These are phyloP conservation scores for Melospiza georgiana DNA, from an alignment of 2,113 vertebrate genomes.

Conservation along the genomic window DNA sequence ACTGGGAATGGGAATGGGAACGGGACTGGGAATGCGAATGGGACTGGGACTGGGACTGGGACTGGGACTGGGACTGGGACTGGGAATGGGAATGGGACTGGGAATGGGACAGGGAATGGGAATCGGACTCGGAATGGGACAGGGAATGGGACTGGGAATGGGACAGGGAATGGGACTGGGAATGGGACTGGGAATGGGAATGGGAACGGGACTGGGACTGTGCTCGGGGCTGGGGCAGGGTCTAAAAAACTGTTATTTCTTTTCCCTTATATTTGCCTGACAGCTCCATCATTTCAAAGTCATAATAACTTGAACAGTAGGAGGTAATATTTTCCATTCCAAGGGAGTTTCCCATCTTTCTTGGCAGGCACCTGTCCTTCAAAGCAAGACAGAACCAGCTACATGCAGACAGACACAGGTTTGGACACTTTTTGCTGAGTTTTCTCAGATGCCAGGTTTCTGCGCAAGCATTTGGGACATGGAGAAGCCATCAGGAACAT, in stretches of 20 bases:
- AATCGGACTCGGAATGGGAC: too few relatives aligned
- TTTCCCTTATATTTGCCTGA: neutral
- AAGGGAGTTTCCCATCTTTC: accelerated
- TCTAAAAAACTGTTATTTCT: neutral
- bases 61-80: too few relatives aligned
- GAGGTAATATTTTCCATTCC: neutral
- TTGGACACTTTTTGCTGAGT: accelerated
- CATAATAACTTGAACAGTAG: neutral
- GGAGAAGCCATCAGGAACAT: neutral
- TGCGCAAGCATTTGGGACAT: accelerated
- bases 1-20: too few relatives aligned
- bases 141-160: too few relatives aligned
- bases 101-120: too few relatives aligned
- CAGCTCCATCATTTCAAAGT: neutral
- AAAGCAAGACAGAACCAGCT: neutral
- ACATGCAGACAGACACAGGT: accelerated
- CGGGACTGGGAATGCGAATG: too few relatives aligned
- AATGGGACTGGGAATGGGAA: too few relatives aligned
- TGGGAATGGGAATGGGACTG: too few relatives aligned
- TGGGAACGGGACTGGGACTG: too few relatives aligned
- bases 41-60: too few relatives aligned
- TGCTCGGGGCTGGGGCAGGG: too few relatives aligned
- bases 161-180: too few relatives aligned
- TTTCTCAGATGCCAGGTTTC: neutral
- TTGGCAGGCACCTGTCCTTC: neutral